Evolutionary conservation across 2,888 invertebrate species (phyloP).

Genomic region (Drosophila kuntzei): DNA sequence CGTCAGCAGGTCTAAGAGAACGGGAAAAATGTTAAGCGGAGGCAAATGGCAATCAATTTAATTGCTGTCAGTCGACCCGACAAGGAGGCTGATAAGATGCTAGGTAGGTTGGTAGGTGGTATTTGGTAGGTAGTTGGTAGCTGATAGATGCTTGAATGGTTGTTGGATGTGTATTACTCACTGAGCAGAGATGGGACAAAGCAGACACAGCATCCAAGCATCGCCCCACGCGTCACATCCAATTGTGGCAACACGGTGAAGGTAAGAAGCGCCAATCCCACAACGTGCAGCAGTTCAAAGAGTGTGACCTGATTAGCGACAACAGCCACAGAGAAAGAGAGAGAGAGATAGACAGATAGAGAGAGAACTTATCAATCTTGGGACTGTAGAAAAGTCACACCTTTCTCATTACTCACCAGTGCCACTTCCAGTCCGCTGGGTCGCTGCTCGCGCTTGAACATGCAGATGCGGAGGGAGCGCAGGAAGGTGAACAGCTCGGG

Average conservation of each 20-base stretch:
- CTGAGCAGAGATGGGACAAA: conserved; percentile 92
- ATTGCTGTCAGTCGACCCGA: conserved; percentile 60
- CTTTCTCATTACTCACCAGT: conserved; percentile 85
- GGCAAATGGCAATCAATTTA: conserved; percentile 73
- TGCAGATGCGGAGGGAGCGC: conserved; percentile 89
- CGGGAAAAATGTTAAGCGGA: conserved; percentile 32
- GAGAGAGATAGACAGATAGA: neutral
- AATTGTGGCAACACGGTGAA: conserved; percentile 92
- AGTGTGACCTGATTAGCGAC: conserved; percentile 86
- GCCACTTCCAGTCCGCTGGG: conserved; percentile 87
- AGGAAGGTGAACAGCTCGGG: conserved; percentile 92
- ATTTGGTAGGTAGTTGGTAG: neutral
- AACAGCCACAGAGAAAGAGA: neutral
- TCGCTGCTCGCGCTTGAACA: conserved; percentile 89
- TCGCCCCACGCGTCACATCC: conserved; percentile 92
- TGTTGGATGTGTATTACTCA: conserved; percentile 82
- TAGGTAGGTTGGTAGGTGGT: conserved; percentile 11
- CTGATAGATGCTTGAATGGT: conserved; percentile 1
- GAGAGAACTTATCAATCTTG: conserved; percentile 61
- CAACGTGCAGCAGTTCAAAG: conserved; percentile 92
- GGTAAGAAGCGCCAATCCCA: conserved; percentile 91
- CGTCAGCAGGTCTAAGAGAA: conserved; percentile 76
- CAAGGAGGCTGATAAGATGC: conserved; percentile 59
- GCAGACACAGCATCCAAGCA: conserved; percentile 94
- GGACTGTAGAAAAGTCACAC: conserved; percentile 2